Conservation (phyloP, 2,888 invertebrate genomes). For the Subacronicta megacephala region DNA sequence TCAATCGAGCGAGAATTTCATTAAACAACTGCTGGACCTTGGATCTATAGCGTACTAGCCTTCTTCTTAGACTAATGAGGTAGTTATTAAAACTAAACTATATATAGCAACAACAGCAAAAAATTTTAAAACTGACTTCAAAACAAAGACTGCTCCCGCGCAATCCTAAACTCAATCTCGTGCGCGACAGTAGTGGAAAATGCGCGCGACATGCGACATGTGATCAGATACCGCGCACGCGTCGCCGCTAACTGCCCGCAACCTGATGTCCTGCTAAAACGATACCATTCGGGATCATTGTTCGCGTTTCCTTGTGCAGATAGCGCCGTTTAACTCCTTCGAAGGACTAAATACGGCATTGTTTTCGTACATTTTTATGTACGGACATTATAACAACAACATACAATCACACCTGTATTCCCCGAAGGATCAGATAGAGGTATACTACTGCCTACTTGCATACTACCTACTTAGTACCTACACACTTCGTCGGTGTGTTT, state of each 20-base stretch:
- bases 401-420: too few species aligned
- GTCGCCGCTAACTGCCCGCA: slow-evolving; percentile 47
- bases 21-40: too few species aligned
- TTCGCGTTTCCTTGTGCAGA: slow-evolving; percentile 48
- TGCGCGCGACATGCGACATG: slow-evolving; percentile 46
- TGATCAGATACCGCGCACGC: slow-evolving; percentile 58
- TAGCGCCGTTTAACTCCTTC: slow-evolving; percentile 16
- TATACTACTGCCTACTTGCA: too few species aligned
- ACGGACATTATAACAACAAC: too few species aligned
- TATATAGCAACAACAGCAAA: neutral
- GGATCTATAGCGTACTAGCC: too few species aligned
- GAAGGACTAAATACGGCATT: slow-evolving; percentile 10
- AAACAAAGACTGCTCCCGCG: slow-evolving; percentile 9
- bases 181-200: slow-evolving; percentile 38
- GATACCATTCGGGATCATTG: slow-evolving; percentile 47
- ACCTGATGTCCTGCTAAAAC: slow-evolving; percentile 43
- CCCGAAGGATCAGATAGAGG: too few species aligned
- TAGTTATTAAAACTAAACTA: neutral
- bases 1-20: too few species aligned
- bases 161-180: slow-evolving; percentile 49
- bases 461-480: too few species aligned
- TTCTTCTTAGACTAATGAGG: too few species aligned
- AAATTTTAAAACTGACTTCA: neutral
- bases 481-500: too few species aligned
- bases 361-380: neutral